phyloP scores from a whole-genome alignment of 2,113 vertebrate species.

The Ceratotherium simum region DNA sequence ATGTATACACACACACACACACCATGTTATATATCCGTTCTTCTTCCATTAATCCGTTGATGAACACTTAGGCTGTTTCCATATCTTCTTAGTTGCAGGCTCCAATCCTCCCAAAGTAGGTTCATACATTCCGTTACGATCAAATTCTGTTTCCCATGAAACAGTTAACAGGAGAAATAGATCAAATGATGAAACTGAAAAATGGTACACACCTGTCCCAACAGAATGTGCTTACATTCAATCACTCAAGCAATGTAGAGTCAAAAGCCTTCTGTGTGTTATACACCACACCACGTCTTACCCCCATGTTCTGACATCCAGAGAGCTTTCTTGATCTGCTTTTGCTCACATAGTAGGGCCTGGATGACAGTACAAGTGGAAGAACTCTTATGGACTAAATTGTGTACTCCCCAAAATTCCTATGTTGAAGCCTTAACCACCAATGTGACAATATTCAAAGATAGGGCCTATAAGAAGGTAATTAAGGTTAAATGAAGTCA shows the following conservation, averaged over 20 bases:
- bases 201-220: neutral
- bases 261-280: neutral
- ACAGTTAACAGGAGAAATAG: neutral
- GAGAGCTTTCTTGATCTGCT: neutral
- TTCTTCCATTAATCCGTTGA: neutral
- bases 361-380: neutral
- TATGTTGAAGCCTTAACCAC: neutral
- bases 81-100: neutral
- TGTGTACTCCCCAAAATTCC: neutral
- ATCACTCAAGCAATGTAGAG: accelerated
- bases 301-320: neutral
- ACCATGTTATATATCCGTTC: neutral
- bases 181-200: neutral
- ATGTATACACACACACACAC: too few species aligned
- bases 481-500: neutral
- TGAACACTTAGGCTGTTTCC: neutral
- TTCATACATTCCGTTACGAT: neutral
- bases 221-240: neutral
- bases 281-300: too few species aligned
- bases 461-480: neutral
- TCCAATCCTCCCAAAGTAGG: neutral
- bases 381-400: neutral
- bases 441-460: neutral
- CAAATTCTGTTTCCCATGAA: neutral
- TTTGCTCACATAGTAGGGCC: neutral